phyloP scores from a whole-genome alignment of 2,113 vertebrate species.

The Casuarius casuarius region DNA sequence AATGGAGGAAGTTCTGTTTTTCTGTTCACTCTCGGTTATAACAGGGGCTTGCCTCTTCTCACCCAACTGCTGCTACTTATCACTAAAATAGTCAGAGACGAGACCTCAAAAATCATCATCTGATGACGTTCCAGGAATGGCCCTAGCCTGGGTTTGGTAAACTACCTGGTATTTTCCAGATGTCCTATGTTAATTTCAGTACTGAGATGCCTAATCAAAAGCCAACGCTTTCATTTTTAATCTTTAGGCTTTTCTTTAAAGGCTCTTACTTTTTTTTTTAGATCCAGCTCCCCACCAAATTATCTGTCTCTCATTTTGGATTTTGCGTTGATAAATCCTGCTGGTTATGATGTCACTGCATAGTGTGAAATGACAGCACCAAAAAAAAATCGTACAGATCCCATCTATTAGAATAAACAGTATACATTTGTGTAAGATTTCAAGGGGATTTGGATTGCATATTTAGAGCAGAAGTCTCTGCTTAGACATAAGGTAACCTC shows the following conservation, averaged over 20 bases:
- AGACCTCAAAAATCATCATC: background rate
- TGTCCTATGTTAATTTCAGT: background rate
- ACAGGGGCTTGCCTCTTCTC: background rate
- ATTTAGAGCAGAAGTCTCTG: background rate
- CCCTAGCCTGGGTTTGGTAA: background rate
- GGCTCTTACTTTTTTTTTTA: conserved; percentile 8
- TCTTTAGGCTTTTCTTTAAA: conserved; percentile 23
- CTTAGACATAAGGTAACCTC: background rate
- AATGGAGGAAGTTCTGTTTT: background rate
- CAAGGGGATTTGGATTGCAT: background rate
- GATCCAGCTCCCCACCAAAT: conserved; percentile 4
- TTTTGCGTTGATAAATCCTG: conserved; percentile 30
- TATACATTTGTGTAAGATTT: background rate
- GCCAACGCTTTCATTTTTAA: conserved; percentile 8
- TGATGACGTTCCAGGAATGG: background rate
- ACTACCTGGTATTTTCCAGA: background rate
- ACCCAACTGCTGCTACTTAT: background rate
- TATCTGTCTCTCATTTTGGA: conserved; percentile 5
- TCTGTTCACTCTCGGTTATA: background rate
- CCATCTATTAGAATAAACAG: conserved; percentile 27
- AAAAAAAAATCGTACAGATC: background rate
- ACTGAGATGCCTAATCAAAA: conserved; percentile 8
- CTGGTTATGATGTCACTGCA: background rate
- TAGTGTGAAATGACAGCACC: conserved; percentile 35
- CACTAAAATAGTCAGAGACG: background rate